phyloP scores from a whole-genome alignment of 1,140 invertebrate genomes.

The Drosophila lini region DNA sequence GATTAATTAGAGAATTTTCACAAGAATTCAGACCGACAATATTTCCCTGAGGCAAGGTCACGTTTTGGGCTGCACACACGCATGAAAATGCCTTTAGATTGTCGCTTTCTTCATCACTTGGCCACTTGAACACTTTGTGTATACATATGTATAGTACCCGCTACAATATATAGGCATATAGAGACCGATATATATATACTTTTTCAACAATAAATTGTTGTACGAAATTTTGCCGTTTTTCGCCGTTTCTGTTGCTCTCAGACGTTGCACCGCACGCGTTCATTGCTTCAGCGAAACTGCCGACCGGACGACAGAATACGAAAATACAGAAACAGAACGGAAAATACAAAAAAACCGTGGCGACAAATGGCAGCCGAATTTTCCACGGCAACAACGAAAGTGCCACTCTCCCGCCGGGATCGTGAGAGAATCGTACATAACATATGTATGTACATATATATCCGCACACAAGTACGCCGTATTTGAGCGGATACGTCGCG shows the following conservation, averaged over 20 bases:
- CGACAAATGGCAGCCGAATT: slow-evolving; percentile 64
- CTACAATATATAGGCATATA: slow-evolving; percentile 20
- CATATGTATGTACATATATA: slow-evolving; percentile 28
- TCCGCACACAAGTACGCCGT: slow-evolving; percentile 16
- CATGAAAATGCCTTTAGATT: slow-evolving; percentile 23
- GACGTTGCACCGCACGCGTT: slow-evolving; percentile 74
- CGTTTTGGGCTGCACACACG: slow-evolving; percentile 42
- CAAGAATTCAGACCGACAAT: slow-evolving; percentile 23
- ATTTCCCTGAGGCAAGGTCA: slow-evolving; percentile 48
- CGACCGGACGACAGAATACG: slow-evolving; percentile 44
- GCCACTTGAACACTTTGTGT: slow-evolving; percentile 19
- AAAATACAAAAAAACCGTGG: slow-evolving; percentile 33
- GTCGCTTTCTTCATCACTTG: slow-evolving; percentile 1
- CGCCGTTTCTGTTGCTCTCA: slow-evolving; percentile 43
- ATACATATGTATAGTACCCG: slow-evolving; percentile 29
- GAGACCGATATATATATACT: slow-evolving; percentile 43
- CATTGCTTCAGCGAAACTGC: slow-evolving; percentile 77
- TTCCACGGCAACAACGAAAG: slow-evolving; percentile 45
- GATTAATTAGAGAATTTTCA: slow-evolving; percentile 32
- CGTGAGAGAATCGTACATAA: slow-evolving; percentile 33
- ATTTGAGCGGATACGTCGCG: slow-evolving; percentile 59
- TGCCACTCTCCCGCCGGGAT: slow-evolving; percentile 43
- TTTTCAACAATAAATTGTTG: slow-evolving; percentile 64
- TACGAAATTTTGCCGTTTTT: slow-evolving; percentile 66
- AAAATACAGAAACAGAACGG: slow-evolving; percentile 44